Conservation (phyloP, 2,888 invertebrate species). For the Leptopilina syphax region DNA sequence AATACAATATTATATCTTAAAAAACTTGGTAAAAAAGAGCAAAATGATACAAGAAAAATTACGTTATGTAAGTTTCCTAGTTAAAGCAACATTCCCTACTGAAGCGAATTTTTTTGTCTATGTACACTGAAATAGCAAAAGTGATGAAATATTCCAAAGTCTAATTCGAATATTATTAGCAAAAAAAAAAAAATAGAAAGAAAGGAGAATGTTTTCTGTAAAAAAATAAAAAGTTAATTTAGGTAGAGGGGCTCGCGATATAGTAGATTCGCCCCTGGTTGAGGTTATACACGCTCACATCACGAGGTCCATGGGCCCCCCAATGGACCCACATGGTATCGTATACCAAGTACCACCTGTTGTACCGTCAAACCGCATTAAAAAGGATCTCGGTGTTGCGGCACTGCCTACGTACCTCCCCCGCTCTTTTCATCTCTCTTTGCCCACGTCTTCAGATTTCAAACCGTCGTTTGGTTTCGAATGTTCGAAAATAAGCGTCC, state of each 20-base stretch:
- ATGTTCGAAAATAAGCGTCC: conserved; percentile 26
- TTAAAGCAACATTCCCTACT: no score
- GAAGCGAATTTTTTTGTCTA: no score
- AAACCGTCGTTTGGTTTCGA: conserved; percentile 25
- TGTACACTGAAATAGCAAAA: no score
- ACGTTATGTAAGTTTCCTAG: no score
- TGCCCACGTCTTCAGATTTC: conserved; percentile 13
- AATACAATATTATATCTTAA: no score
- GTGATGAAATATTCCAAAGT: no score
- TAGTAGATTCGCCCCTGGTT: conserved; percentile 1
- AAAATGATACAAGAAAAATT: no score
- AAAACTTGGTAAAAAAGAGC: no score
- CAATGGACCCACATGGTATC: conserved; percentile 17
- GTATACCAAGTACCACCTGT: conserved; percentile 25
- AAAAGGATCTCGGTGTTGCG: not conserved
- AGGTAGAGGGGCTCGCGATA: not conserved
- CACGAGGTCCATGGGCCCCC: conserved; percentile 23
- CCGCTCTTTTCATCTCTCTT: not conserved
- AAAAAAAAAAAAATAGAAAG: not conserved
- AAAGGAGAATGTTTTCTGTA: not conserved
- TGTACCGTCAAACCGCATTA: conserved; percentile 26
- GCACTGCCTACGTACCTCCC: conserved; percentile 15
- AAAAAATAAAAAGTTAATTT: not conserved
- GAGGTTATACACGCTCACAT: not conserved
- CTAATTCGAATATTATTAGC: not conserved